Evolutionary conservation across 2,113 vertebrate genomes (phyloP), one percentile per base, ranked within the genome.

Genomic region (Canis aureus): DNA sequence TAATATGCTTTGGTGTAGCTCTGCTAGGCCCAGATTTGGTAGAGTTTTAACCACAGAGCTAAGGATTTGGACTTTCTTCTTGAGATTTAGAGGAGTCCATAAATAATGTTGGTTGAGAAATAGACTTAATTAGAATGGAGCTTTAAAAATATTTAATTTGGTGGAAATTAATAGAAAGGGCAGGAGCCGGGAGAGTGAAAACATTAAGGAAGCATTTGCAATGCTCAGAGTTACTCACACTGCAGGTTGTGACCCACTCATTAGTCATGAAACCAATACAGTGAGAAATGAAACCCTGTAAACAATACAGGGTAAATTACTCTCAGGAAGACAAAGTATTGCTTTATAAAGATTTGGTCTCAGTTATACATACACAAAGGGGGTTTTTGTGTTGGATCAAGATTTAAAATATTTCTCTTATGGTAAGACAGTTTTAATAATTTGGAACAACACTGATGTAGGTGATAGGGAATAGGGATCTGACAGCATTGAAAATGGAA

Each of bases 381-480:
- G 0, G 87, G 11, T 38, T 27, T 95, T 95, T 94, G 4, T 97
- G n/a, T 64, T 80, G 19, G 10, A n/a, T 64, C 23, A 83, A 64
- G 16, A 43, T 96, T 15, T 92, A 73, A 97, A 97, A 71, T 91
- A 85, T n/a, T 85, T 96, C 53, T 89, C n/a, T 80, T 84, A 74
- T 19, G 38, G 81, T 17, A 62, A 96, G 38, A 49, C 27, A 59
- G 51, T 88, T 59, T 71, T 86, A 94, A 38, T 66, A 97, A 79
- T 32, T 94, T 38, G 64, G 20, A 57, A 81, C 80, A 93, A 62
- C 15, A 71, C 3, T 91, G 0, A 4, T 82, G 0, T 91, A 76
- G 59, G 53, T 94, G 53, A 84, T 67, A 43, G 76, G 27, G 29
- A 92, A 5, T 67, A 67, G 85, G 22, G 20, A 3, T 73, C 55